Evolutionary conservation across 1,140 invertebrate genomes (phyloP), one percentile per base, ranked within the genome.

Genomic region (Rhopalosiphum padi): DNA sequence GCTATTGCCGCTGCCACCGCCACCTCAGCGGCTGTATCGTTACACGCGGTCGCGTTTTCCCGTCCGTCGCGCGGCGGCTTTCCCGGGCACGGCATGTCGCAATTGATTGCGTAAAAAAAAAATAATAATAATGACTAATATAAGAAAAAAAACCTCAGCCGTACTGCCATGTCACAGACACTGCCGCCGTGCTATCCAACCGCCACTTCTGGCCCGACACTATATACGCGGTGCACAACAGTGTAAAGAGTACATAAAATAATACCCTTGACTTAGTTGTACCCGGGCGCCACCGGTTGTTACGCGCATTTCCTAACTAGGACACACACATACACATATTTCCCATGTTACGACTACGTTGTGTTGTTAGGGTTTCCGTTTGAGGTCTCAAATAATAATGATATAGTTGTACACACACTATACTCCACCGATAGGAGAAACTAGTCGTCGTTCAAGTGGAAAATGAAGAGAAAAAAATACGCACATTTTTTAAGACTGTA

Each of bases 221-320:
- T 7, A 9, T n/a, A 11, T 46, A 68, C 86, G 48, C 87, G 43
- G 41, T 41, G 4, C 51, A 53, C 88, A 77, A 46, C 55, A 21
- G 53, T 18, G 60, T 30, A 25, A 92, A 85, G 21, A 85, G 23
- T 25, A 53, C 6, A 41, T 82, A 85, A 8, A 48, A 48, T 83
- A 83, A 85, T 93, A 93, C 91, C 91, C 91, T 93, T 93, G 91
- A 93, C 91, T 93, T 53, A 85, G 77, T 86, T 93, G 48, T 41
- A 41, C 21, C 35, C 82, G 85, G 91, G 91, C 91, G 91, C 91
- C 91, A 93, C 77, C n/a, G 48, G 48, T 85, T 93, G 91, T 93
- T 37, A 93, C 91, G 91, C 77, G 91, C 35, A 55, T 93, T 93
- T 93, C 91, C 91, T 93, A 93, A 93, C 77, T 93, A 86, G 91